Evolutionary conservation across 2,113 vertebrate species (phyloP), one percentile per base, ranked within the genome.

Genomic region (Pavo muticus): DNA sequence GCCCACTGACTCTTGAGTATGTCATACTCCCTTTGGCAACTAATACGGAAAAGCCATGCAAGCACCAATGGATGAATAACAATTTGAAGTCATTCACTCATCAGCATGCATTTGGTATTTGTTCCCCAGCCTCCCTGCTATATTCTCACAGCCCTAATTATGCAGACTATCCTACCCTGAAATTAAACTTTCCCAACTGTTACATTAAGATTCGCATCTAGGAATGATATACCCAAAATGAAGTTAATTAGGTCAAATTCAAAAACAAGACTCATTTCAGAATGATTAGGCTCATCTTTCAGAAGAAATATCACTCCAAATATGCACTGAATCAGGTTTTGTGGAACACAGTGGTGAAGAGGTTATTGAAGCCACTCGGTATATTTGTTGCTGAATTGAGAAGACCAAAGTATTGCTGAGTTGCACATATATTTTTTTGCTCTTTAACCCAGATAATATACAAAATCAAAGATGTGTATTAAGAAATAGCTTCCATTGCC

Each of bases 131-230:
- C 79, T 94, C 68, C 70, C 82, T 25, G 39, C 56, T 74, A 71
- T 67, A 70, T 79, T 63, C 87, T 32, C 39, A 35, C 85, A 93
- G 42, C 30, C 76, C 87, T 96, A 92, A 95, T 97, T 96, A 96
- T 44, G 88, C 91, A 96, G 94, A 94, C 89, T 95, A 97, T 23
- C 96, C 96, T 97, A 94, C 81, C 94, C 95, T 97, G 95, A 97
- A 97, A 97, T 97, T 97, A 97, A 97, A 94, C 92, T 95, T 96
- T 94, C 83, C 95, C 90, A 93, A 95, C 96, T 95, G 93, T 97
- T 96, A 94, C 93, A 90, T 87, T 87, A 91, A 81, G 75, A 91
- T 84, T 86, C 85, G 54, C 81, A 57, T 94, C 48, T 48, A 91
- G 94, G 83, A 92, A 73, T 81, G 73, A 94, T 86, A 75, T 3